Evolutionary conservation across 2,888 invertebrate species (phyloP), one percentile per base, ranked within the genome.

Genomic region (Microplitis deprimator): DNA sequence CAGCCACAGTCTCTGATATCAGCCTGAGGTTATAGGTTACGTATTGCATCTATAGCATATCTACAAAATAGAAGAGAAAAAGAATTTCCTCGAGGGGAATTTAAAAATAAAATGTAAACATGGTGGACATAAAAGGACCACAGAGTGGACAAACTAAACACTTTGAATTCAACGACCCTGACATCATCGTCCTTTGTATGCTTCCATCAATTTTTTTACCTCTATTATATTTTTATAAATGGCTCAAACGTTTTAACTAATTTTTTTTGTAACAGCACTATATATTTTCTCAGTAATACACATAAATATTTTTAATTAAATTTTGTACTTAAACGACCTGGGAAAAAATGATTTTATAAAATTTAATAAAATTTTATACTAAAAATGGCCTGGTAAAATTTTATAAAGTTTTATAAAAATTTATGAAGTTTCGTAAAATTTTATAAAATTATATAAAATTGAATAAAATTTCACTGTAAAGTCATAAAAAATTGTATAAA

Each of bases 21-120:
- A 69, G 79, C 82, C 81, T 72, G 73, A 78, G 77, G 82, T 80
- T 81, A 68, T 79, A 76, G 79, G 80, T 79, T 79, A 79, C 77
- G 76, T 68, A 73, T 77, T 77, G 77, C 77, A 40, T 76, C 68
- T 64, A 67, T 71, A 65, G 3, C 4, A 38, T 8, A 50, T 71
- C 65, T 65, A 68, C 71, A 78, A 62, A 65, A 41, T 3, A 29
- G 41, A 8, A 40, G 7, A 17, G 68, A 40, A 62, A 72, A 61
- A 72, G 62, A 7, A 41, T 72, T 62, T 61, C 50, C 62, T 17
- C 38, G 40, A 72, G 70, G 50, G 59, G 70, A 70, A 59, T 60
- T 40, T 60, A 70, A 70, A 60, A 70, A 70, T 70, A 70, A 60
- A 62, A 62, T 62, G 16, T 62, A 62, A 62, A 62, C 62, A 62